A percentile compares a stretch with the other conserved stretches of the same genome.
phyloP scores from a whole-genome alignment of 2,797 vertebrate genomes.

The Crossoptilon crossoptilon region DNA sequence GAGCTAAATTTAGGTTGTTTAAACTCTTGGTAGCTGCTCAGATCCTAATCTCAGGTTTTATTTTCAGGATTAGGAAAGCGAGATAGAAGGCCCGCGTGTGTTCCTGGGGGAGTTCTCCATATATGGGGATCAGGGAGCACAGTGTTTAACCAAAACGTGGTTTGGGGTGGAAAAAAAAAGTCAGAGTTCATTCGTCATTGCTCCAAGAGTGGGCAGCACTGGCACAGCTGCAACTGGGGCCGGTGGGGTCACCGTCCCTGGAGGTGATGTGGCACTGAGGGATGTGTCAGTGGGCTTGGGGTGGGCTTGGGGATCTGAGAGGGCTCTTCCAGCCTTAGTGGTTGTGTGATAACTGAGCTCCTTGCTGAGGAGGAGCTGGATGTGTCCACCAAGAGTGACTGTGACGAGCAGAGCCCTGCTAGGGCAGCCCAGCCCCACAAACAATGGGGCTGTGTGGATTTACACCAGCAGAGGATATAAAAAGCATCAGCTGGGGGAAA shows the following conservation, averaged over 20 bases:
- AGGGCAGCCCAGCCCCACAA: neutral
- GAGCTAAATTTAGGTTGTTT: slow-evolving; percentile 66
- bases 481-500: neutral
- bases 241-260: neutral
- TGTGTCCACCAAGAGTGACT: accelerated
- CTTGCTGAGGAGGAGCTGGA: neutral
- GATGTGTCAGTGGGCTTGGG: neutral
- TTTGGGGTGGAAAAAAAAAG: neutral
- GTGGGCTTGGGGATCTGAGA: neutral
- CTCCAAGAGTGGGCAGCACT: neutral
- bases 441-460: slow-evolving; percentile 5
- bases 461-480: slow-evolving; percentile 16
- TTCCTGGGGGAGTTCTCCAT: neutral
- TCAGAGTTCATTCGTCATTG: neutral
- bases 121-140: neutral
- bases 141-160: neutral
- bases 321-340: neutral
- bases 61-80: slow-evolving; percentile 20
- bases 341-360: neutral
- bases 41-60: slow-evolving; percentile 57
- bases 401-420: neutral
- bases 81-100: slow-evolving; percentile 22
- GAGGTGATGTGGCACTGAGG: neutral
- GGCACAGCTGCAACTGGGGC: no score
- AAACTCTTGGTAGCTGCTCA: slow-evolving; percentile 52